These are phyloP conservation scores for Cylloceria caligata DNA, from an alignment of 2,888 invertebrate species.

Conservation along the genomic window DNA sequence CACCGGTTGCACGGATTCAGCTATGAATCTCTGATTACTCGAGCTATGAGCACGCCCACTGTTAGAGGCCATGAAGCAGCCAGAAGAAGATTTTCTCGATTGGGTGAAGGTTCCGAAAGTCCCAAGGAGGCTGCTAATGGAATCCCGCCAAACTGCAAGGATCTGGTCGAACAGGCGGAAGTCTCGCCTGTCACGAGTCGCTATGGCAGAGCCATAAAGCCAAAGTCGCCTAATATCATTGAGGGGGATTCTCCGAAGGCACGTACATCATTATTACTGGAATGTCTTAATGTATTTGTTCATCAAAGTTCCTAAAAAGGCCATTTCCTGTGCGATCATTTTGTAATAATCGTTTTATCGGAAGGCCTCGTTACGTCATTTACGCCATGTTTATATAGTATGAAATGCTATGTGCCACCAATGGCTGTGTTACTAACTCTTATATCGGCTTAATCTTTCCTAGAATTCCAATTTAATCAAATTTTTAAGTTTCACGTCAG, in stretches of 20 bases:
- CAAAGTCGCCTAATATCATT: slow-evolving; percentile 81
- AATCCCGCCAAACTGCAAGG: neutral
- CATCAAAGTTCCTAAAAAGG: neutral
- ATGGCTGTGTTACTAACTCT: neutral
- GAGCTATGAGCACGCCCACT: slow-evolving; percentile 54
- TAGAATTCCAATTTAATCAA: neutral
- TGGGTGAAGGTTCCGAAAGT: neutral
- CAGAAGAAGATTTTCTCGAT: slow-evolving; percentile 7
- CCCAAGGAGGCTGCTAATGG: neutral
- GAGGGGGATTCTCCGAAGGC: slow-evolving; percentile 72
- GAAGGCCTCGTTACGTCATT: neutral
- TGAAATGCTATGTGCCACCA: neutral
- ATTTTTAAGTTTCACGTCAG: neutral
- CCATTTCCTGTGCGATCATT: neutral
- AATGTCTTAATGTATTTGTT: neutral
- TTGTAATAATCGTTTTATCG: neutral
- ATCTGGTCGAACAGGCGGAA: slow-evolving; percentile 17
- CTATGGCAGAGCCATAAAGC: slow-evolving; percentile 87
- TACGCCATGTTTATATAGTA: neutral
- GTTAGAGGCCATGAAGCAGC: slow-evolving; percentile 27
- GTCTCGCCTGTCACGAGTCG: slow-evolving; percentile 84
- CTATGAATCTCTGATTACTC: slow-evolving; percentile 35
- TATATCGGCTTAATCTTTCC: neutral
- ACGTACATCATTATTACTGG: slow-evolving; percentile 48
- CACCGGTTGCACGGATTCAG: neutral